A percentile compares a stretch with the other conserved stretches of the same genome.
Evolutionary conservation across 2,797 vertebrate species (phyloP).

Genomic region (Heliangelus exortis): DNA sequence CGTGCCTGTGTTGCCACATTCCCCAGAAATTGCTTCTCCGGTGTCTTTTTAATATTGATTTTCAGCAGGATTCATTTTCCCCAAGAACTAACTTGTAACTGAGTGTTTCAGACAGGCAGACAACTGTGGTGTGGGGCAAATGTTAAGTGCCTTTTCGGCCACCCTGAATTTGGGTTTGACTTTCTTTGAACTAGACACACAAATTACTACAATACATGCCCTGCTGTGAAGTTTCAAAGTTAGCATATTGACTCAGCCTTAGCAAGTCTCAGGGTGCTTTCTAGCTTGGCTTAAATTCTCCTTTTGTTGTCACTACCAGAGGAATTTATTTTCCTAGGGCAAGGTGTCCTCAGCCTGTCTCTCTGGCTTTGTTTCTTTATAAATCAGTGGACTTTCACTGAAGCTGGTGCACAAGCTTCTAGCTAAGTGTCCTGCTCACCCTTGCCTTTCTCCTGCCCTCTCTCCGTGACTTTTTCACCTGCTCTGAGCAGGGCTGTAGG

Average conservation of each 20-base stretch:
- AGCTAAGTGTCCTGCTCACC: rapidly evolving
- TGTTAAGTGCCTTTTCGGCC: neutral
- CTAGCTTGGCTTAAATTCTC: neutral
- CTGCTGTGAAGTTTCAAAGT: neutral
- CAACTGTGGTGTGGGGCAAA: neutral
- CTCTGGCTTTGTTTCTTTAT: neutral
- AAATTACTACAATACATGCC: neutral
- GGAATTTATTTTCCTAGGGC: neutral
- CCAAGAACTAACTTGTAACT: neutral
- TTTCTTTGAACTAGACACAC: neutral
- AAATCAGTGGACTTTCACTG: neutral
- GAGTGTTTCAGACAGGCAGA: neutral
- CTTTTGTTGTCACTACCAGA: neutral
- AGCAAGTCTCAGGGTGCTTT: neutral
- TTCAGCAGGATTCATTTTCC: neutral
- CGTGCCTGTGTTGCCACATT: neutral
- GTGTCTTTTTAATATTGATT: neutral
- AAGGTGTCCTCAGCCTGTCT: neutral
- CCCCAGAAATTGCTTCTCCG: neutral
- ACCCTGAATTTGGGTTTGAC: neutral
- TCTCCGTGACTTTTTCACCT: neutral
- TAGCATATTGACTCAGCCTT: neutral
- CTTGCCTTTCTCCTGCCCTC: neutral
- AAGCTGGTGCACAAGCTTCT: neutral
- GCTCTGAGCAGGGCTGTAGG: neutral